Conservation (phyloP, 2,113 vertebrate species). For the Puffinus mauretanicus region DNA sequence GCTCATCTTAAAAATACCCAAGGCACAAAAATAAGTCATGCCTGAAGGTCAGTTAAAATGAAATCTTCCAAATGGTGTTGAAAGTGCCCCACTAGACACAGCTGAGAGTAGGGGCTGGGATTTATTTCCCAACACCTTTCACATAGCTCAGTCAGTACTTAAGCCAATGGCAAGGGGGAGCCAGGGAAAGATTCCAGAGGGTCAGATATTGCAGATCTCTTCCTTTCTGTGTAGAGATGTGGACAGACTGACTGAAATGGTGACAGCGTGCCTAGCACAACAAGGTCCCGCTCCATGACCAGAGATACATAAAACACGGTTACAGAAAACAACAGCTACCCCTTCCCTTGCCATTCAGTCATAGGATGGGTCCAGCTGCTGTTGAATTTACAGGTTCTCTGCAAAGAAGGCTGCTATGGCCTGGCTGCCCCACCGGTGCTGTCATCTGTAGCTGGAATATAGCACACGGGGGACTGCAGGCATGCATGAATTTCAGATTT, state of each 20-base stretch:
- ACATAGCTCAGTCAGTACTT: not conserved
- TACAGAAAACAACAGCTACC: not conserved
- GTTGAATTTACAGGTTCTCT: not conserved
- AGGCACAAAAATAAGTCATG: constrained; percentile 47
- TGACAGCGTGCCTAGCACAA: not conserved
- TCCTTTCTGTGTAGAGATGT: not conserved
- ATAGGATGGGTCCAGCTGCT: not conserved
- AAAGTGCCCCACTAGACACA: not conserved
- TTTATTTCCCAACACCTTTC: constrained; percentile 13
- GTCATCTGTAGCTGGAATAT: not conserved
- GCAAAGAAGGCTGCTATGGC: not conserved
- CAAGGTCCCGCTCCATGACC: not conserved
- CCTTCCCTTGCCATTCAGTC: not conserved
- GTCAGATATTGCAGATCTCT: not conserved
- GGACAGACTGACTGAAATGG: not conserved
- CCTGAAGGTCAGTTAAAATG: constrained; percentile 38
- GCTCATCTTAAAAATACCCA: constrained; percentile 42
- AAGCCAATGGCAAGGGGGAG: not conserved
- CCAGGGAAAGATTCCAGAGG: not conserved
- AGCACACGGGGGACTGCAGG: not conserved
- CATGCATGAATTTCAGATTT: constrained; percentile 6
- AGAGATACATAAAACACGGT: not conserved
- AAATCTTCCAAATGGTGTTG: not conserved
- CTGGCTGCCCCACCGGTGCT: not conserved
- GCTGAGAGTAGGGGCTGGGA: not conserved